A percentile compares a stretch with the other conserved stretches of the same genome.
Evolutionary conservation across 2,113 vertebrate genomes (phyloP).

Genomic region (Steatornis caripensis): DNA sequence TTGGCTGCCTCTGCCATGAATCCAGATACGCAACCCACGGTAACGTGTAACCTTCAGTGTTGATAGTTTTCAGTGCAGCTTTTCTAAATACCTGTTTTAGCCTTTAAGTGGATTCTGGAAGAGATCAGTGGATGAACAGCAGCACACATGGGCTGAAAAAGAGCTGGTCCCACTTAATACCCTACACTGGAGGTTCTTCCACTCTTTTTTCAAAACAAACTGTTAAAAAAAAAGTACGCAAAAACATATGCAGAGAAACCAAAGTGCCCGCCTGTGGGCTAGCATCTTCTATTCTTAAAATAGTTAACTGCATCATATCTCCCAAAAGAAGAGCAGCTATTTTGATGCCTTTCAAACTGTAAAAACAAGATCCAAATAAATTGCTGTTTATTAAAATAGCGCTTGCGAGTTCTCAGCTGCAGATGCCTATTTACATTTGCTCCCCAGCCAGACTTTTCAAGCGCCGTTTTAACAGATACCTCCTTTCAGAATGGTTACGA

Average conservation of each 20-base stretch:
- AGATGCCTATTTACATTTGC: background rate
- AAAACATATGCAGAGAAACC: accelerated
- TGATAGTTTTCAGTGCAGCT: background rate
- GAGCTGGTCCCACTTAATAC: background rate
- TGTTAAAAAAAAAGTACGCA: accelerated
- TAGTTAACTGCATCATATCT: accelerated
- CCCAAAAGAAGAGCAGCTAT: background rate
- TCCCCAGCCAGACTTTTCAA: background rate
- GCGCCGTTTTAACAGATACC: background rate
- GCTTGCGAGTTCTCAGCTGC: background rate
- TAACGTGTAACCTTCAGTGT: accelerated
- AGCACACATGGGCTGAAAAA: background rate
- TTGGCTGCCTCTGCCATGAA: background rate
- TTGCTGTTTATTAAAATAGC: background rate
- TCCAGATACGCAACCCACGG: background rate
- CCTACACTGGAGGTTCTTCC: background rate
- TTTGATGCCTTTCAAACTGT: background rate
- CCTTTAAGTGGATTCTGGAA: background rate
- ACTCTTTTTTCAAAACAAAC: accelerated
- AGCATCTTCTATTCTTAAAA: background rate
- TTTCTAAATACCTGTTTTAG: accelerated
- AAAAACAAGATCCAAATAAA: background rate
- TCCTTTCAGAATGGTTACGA: background rate
- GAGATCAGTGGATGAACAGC: background rate
- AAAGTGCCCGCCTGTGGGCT: accelerated